Conservation (phyloP, 2,113 vertebrate species). For the Mus pahari region DNA sequence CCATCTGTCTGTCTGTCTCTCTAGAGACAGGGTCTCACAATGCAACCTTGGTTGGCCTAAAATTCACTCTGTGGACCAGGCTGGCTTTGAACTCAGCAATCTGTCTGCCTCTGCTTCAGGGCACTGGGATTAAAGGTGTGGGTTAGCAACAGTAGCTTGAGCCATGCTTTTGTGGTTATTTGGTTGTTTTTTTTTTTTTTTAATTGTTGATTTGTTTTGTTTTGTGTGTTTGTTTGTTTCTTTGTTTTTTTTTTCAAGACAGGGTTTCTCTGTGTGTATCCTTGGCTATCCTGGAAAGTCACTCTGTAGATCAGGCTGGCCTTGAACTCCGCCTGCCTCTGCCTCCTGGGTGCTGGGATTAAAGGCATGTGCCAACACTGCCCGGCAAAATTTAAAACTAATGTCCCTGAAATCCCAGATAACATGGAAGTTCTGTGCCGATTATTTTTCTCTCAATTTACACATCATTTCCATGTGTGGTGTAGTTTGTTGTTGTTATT, state of each 20-base stretch:
- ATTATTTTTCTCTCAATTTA: neutral
- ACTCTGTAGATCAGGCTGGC: neutral
- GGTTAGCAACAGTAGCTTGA: no score
- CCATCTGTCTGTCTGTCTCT: neutral
- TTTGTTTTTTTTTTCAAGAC: neutral
- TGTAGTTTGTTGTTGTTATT: neutral
- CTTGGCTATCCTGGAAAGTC: neutral
- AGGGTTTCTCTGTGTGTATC: no score
- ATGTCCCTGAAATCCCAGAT: conserved; percentile 16
- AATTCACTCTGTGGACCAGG: neutral
- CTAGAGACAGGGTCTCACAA: neutral
- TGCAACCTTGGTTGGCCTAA: neutral
- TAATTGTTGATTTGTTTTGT: no score
- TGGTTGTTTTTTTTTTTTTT: no score
- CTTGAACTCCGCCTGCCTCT: neutral
- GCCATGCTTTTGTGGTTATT: neutral
- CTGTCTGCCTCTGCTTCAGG: neutral
- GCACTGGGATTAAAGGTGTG: neutral
- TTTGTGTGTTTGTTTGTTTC: neutral
- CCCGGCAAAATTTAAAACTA: neutral
- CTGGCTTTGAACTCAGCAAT: neutral
- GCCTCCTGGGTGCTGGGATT: no score
- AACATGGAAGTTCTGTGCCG: conserved; percentile 39
- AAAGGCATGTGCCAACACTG: neutral
- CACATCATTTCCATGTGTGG: neutral